Conservation (phyloP, 1,140 invertebrate genomes). For the Colletes gigas region DNA sequence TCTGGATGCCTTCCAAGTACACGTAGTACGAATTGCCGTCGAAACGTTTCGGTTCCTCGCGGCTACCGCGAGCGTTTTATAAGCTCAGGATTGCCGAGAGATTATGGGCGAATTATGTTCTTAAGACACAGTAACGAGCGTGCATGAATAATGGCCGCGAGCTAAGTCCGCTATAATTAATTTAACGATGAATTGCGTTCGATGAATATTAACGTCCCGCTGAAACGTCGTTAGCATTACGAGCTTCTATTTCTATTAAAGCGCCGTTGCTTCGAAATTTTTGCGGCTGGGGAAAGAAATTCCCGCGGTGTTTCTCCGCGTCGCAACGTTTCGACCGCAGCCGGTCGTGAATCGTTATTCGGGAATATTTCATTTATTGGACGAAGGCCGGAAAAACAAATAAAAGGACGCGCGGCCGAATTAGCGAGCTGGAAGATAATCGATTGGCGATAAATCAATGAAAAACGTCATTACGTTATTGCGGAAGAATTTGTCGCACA, state of each 20-base stretch:
- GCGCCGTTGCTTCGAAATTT: background rate
- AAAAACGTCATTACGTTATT: slow-evolving; percentile 63
- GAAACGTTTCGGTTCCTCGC: slow-evolving; percentile 2
- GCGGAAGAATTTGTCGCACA: slow-evolving; percentile 11
- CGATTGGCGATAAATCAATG: slow-evolving; percentile 69
- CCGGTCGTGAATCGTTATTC: background rate
- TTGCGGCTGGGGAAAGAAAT: background rate
- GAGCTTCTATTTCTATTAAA: background rate
- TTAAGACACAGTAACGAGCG: slow-evolving; percentile 31
- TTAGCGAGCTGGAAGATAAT: slow-evolving; percentile 59
- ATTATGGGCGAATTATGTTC: slow-evolving; percentile 53
- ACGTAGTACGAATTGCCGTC: background rate
- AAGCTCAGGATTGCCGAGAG: slow-evolving; percentile 18
- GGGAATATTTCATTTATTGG: slow-evolving; percentile 31
- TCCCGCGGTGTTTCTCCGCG: too few species aligned
- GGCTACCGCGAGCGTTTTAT: slow-evolving; percentile 12
- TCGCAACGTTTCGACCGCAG: background rate
- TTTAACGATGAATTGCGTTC: slow-evolving; percentile 34
- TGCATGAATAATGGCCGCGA: slow-evolving; percentile 37
- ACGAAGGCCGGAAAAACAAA: slow-evolving; percentile 24
- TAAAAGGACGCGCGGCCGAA: slow-evolving; percentile 18
- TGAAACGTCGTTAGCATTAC: background rate
- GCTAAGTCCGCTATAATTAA: slow-evolving; percentile 7
- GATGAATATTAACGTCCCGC: slow-evolving; percentile 23
- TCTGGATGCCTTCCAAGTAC: slow-evolving; percentile 12